phyloP scores from a whole-genome alignment of 2,888 invertebrate genomes.

The Isoperla grammatica region DNA sequence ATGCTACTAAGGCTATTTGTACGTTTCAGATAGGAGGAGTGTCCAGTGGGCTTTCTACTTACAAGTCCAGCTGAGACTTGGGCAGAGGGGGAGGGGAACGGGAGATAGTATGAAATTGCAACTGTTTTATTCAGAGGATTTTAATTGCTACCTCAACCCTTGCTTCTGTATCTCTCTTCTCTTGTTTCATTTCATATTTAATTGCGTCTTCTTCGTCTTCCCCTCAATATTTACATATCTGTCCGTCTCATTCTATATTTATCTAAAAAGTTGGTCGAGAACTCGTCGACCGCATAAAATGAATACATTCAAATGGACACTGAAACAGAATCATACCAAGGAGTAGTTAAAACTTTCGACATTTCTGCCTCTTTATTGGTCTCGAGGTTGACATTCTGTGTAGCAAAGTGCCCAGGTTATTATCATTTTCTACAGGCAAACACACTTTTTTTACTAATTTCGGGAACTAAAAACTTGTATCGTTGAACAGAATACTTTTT shows the following conservation, averaged over 20 bases:
- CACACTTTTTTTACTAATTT: constrained; percentile 9
- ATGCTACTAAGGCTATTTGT: too few relatives aligned
- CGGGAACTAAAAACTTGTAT: background rate
- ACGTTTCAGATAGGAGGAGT: too few relatives aligned
- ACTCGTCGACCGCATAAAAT: constrained; percentile 1
- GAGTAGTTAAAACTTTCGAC: constrained; percentile 9
- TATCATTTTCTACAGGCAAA: constrained; percentile 5
- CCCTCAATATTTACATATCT: constrained; percentile 12
- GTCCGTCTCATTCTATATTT: background rate
- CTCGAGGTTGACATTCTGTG: constrained; percentile 12
- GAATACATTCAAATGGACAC: constrained; percentile 6
- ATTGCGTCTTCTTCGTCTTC: constrained; percentile 16
- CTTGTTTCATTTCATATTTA: constrained; percentile 15
- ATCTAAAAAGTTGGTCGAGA: background rate
- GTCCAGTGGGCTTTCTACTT: too few relatives aligned
- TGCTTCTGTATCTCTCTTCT: constrained; percentile 8
- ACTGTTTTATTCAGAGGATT: constrained; percentile 35
- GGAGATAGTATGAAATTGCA: constrained; percentile 31
- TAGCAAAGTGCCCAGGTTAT: constrained; percentile 4
- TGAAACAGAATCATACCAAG: background rate
- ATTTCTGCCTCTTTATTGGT: constrained; percentile 9
- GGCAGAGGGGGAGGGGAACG: constrained; percentile 9
- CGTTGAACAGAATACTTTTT: constrained; percentile 2
- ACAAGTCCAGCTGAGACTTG: too few relatives aligned
- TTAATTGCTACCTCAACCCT: constrained; percentile 34